These are phyloP conservation scores for Lysandra bellargus DNA, from an alignment of 2,888 invertebrate species.

Conservation along the genomic window DNA sequence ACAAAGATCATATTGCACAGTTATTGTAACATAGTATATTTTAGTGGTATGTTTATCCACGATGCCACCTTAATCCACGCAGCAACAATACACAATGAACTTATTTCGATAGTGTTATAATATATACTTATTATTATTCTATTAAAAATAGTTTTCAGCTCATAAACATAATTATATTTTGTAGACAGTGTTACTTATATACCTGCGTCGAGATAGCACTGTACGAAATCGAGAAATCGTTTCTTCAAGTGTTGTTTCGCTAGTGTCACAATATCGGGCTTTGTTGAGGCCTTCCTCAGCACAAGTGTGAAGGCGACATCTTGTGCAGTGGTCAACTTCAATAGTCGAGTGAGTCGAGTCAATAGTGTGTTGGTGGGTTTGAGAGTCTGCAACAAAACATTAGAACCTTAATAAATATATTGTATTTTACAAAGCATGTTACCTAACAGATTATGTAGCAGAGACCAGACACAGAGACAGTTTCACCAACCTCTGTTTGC, in stretches of 20 bases:
- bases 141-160: background rate
- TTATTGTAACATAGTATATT: background rate
- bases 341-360: slow-evolving; percentile 90
- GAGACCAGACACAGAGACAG: too few relatives aligned
- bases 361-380: slow-evolving; percentile 90
- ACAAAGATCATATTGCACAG: background rate
- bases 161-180: background rate
- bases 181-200: slow-evolving; percentile 40
- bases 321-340: slow-evolving; percentile 92
- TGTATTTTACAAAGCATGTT: background rate
- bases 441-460: background rate
- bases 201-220: slow-evolving; percentile 92
- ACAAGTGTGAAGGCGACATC: slow-evolving; percentile 95
- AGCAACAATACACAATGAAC: background rate
- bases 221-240: slow-evolving; percentile 91
- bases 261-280: slow-evolving; percentile 85
- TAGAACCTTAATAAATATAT: slow-evolving; percentile 35
- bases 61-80: background rate
- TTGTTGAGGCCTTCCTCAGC: slow-evolving; percentile 88
- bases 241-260: slow-evolving; percentile 90
- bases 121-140: background rate
- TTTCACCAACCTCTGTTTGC: too few relatives aligned
- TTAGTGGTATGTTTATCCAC: background rate
- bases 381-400: slow-evolving; percentile 82
- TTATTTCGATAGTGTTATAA: background rate